A percentile compares a stretch with the other conserved stretches of the same genome.
phyloP scores from a whole-genome alignment of 2,113 vertebrate species.

The Myotis brandtii region DNA sequence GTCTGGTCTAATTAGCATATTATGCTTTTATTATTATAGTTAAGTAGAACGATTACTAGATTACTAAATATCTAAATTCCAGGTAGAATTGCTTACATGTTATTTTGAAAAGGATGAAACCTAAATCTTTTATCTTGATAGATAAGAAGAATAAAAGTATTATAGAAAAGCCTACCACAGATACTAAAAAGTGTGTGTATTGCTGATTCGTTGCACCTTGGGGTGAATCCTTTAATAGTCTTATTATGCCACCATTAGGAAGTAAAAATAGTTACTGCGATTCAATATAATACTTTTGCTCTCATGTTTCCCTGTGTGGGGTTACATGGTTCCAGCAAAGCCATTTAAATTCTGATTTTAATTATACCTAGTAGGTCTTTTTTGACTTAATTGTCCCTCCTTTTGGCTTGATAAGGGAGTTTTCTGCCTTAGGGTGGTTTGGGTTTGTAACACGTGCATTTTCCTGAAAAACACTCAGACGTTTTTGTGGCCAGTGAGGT shows the following conservation, averaged over 20 bases:
- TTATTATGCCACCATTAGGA: not conserved
- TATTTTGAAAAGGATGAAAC: not conserved
- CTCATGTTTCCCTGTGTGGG: not conserved
- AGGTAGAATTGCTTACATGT: not conserved
- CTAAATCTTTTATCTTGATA: not conserved
- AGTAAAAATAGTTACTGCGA: not conserved
- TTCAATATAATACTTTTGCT: not conserved
- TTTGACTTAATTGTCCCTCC: not conserved
- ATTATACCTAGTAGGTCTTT: not conserved
- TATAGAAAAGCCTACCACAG: not conserved
- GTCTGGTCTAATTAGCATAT: too few relatives aligned
- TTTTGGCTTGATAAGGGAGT: not conserved
- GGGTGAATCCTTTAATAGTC: not conserved
- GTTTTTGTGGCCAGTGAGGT: not conserved
- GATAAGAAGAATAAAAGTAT: not conserved
- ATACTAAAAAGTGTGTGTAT: not conserved
- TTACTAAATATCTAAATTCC: not conserved
- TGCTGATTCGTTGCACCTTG: not conserved
- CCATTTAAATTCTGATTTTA: not conserved
- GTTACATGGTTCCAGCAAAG: not conserved
- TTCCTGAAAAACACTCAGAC: not conserved
- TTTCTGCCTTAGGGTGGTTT: not conserved
- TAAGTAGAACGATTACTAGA: not conserved
- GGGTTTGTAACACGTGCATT: not conserved
- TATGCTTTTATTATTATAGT: too few relatives aligned